Evolutionary conservation across 1,140 invertebrate genomes (phyloP), one percentile per base, ranked within the genome.

Genomic region (Papilio polyxenes): DNA sequence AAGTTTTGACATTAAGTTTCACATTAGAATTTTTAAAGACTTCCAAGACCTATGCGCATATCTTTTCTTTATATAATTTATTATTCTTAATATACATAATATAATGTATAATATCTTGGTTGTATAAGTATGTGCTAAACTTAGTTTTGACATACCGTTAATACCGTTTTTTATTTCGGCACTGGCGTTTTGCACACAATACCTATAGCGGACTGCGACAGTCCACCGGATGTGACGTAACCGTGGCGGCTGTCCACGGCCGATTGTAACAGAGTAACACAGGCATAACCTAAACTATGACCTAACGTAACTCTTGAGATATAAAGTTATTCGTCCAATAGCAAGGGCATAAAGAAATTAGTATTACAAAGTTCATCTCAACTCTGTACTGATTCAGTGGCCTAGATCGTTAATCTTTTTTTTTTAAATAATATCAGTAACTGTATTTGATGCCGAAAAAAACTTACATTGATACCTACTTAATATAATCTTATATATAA

Each of bases 111-210:
- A 15, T 31, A 65, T 62, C 6, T 3, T 65, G 23, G 31, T 72
- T 72, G n/a, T 17, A 40, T 72, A 37, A 37, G 2, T 17, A 31
- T 72, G 31, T 37, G 23, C 65, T 72, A 72, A 72, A 62, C 72
- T 69, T 75, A 75, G 62, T 62, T 65, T 56, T 80, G 80, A 81
- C 75, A 80, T 90, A 91, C 91, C 88, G 90, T 90, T 92, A 92
- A 79, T 80, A 80, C 74, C 80, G 87, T 86, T 87, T 87, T 86
- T 84, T 90, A 90, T 92, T 92, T 92, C 89, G 90, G 90, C 88
- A 85, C 84, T 80, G 83, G 82, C 84, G 87, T 88, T 94, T 94
- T 92, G 92, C 92, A 93, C 92, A 94, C 92, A 94, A 94, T 94
- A 89, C 89, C 90, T 89, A 91, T 92, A 92, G 87, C 86, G 87